These are phyloP conservation scores for Serrognathus titanus DNA, from an alignment of 2,888 invertebrate species.

Conservation along the genomic window DNA sequence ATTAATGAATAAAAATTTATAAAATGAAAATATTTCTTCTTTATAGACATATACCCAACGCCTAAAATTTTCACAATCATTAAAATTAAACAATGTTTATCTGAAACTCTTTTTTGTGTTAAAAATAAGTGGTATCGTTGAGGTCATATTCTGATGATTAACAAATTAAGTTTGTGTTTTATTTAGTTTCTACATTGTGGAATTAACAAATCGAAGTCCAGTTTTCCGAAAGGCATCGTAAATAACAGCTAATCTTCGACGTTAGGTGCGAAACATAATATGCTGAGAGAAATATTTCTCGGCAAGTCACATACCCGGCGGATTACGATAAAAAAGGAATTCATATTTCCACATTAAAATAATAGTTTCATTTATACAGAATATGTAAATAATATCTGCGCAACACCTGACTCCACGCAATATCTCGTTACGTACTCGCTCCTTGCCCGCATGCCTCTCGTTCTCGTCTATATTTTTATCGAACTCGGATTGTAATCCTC, in stretches of 20 bases:
- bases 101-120: too few species aligned
- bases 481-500: too few species aligned
- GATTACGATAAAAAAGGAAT: constrained; percentile 17
- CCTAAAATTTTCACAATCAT: too few species aligned
- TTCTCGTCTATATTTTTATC: not conserved
- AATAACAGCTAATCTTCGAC: constrained; percentile 1
- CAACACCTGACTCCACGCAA: constrained; percentile 1
- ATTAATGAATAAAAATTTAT: too few species aligned
- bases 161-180: too few species aligned
- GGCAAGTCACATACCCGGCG: constrained; percentile 15
- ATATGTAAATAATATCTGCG: constrained; percentile 7
- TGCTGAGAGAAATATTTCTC: constrained; percentile 14
- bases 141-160: too few species aligned
- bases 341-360: constrained; percentile 12
- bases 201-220: not conserved
- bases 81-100: too few species aligned
- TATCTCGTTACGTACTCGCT: not conserved
- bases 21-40: too few species aligned
- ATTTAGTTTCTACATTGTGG: too few species aligned
- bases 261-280: constrained; percentile 11
- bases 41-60: too few species aligned
- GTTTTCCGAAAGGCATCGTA: not conserved
- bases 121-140: too few species aligned
- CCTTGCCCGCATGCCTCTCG: not conserved
- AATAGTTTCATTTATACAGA: constrained; percentile 6